Conservation (phyloP, 2,797 vertebrate species). For the Microcaecilia unicolor region DNA sequence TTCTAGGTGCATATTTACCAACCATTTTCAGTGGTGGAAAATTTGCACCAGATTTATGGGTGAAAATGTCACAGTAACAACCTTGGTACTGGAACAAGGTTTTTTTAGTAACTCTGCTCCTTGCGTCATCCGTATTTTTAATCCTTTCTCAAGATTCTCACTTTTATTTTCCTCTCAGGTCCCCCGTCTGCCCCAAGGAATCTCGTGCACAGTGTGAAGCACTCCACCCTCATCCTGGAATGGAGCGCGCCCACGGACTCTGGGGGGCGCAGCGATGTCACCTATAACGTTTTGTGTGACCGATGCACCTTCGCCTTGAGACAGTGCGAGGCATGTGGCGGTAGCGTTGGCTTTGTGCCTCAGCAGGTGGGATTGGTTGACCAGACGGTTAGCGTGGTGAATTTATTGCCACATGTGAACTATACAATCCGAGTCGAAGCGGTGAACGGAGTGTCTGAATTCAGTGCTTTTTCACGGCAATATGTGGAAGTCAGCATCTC, state of each 20-base stretch:
- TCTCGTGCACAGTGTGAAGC: constrained; percentile 75
- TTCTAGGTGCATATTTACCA: too few species aligned
- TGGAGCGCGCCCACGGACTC: constrained; percentile 72
- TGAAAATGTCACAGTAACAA: too few species aligned
- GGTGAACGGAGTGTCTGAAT: constrained; percentile 76
- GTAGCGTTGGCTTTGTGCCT: constrained; percentile 75
- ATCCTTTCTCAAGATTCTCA: too few species aligned
- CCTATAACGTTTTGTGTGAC: constrained; percentile 77
- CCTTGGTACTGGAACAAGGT: too few species aligned
- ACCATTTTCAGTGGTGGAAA: too few species aligned
- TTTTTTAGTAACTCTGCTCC: too few species aligned
- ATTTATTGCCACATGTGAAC: constrained; percentile 77
- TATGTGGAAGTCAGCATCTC: constrained; percentile 79
- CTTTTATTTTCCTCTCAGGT: constrained; percentile 44
- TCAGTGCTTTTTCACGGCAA: constrained; percentile 58
- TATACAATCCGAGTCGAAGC: constrained; percentile 82
- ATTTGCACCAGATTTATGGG: too few species aligned
- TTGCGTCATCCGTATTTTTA: too few species aligned
- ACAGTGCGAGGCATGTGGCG: constrained; percentile 72
- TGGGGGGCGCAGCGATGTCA: constrained; percentile 74
- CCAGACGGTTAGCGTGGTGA: constrained; percentile 74
- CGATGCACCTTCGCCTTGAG: constrained; percentile 37
- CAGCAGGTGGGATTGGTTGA: constrained; percentile 79
- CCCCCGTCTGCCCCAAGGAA: constrained; percentile 79
- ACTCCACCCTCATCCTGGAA: constrained; percentile 74